A percentile compares a stretch with the other conserved stretches of the same genome.
These are phyloP conservation scores for Catamblyrhynchus diadema DNA, from an alignment of 2,797 vertebrate genomes.

Conservation along the genomic window DNA sequence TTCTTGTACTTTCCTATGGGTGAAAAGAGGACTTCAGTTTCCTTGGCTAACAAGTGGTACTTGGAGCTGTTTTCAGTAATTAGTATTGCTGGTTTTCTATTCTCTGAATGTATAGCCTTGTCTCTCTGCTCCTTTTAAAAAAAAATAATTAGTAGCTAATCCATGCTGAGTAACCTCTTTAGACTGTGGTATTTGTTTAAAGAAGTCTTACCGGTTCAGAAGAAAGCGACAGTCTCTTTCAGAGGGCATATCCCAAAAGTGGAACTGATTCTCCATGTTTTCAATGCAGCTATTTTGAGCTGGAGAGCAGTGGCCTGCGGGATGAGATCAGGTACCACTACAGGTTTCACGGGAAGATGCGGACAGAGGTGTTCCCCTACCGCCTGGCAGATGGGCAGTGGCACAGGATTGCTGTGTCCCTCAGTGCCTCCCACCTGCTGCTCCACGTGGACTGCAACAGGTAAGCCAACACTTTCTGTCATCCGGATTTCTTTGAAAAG, in stretches of 20 bases:
- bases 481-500: not conserved
- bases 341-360: conserved; percentile 83
- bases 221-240: not conserved
- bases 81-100: not conserved
- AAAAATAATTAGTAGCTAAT: not conserved
- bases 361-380: conserved; percentile 89
- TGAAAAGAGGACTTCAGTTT: not conserved
- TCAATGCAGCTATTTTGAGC: conserved; percentile 87
- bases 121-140: not conserved
- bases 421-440: conserved; percentile 88
- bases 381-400: conserved; percentile 92
- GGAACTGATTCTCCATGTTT: conserved; percentile 25
- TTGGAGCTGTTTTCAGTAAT: not conserved
- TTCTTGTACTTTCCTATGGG: not conserved
- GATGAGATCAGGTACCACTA: conserved; percentile 94
- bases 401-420: conserved; percentile 88
- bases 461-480: conserved; percentile 68
- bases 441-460: conserved; percentile 94
- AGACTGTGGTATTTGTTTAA: not conserved
- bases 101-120: not conserved
- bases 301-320: conserved; percentile 92
- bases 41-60: not conserved
- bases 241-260: not conserved
- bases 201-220: not conserved
- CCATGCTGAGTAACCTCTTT: not conserved